phyloP scores from a whole-genome alignment of 2,113 vertebrate genomes.

The Steatornis caripensis region DNA sequence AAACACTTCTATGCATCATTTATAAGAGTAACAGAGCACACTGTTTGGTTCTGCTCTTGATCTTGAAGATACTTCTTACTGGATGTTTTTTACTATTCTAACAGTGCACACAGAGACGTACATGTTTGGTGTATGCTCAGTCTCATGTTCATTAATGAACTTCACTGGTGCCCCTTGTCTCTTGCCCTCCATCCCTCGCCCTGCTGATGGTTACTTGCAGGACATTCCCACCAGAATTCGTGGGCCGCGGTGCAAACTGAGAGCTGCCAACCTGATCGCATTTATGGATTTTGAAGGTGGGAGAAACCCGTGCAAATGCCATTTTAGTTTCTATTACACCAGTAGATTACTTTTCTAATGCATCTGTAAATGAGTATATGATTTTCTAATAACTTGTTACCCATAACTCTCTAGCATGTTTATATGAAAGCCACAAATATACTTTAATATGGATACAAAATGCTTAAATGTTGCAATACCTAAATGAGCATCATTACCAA shows the following conservation, averaged over 20 bases:
- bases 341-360: not conserved
- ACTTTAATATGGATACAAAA: not conserved
- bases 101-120: not conserved
- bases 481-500: not conserved
- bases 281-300: not conserved
- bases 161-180: not conserved
- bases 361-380: not conserved
- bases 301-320: not conserved
- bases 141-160: not conserved
- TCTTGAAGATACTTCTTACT: not conserved
- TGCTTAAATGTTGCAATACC: not conserved
- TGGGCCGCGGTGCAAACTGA: not conserved
- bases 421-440: not conserved
- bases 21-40: not conserved
- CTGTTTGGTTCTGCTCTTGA: not conserved
- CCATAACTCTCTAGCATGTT: not conserved
- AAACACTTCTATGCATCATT: not conserved
- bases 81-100: not conserved
- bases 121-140: accelerated
- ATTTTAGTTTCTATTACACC: not conserved
- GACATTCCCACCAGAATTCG: not conserved
- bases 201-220: not conserved
- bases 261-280: not conserved
- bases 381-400: not conserved
- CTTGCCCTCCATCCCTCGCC: not conserved